Evolutionary conservation across 2,888 invertebrate genomes (phyloP).

Genomic region (Archips crataeganus): DNA sequence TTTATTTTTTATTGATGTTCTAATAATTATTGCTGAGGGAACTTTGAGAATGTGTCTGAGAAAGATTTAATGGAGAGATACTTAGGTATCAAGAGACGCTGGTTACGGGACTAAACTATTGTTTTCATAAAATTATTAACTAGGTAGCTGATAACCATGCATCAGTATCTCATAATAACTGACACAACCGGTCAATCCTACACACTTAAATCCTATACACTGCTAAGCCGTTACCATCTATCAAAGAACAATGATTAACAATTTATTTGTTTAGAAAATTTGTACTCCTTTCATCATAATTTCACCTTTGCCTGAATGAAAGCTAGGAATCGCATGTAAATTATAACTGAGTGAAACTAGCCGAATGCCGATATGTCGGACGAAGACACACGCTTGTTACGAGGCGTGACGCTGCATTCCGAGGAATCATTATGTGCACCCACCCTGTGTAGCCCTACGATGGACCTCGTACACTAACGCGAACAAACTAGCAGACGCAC

Average conservation of each 20-base stretch:
- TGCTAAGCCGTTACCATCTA: background rate
- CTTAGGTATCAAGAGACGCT: background rate
- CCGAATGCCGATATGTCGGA: slow-evolving; percentile 7
- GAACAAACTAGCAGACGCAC: background rate
- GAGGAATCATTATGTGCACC: slow-evolving; percentile 62
- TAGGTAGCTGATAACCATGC: background rate
- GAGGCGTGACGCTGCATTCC: slow-evolving; percentile 76
- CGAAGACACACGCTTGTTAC: slow-evolving; percentile 66
- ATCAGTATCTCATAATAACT: background rate
- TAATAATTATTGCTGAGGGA: slow-evolving; percentile 21
- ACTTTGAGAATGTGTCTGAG: background rate
- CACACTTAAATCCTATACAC: background rate
- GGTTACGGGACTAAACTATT: background rate
- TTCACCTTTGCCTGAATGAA: background rate
- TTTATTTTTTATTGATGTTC: slow-evolving; percentile 10
- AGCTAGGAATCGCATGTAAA: slow-evolving; percentile 1
- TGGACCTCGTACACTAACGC: background rate
- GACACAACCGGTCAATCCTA: background rate
- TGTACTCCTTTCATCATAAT: background rate
- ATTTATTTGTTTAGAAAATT: slow-evolving; percentile 1
- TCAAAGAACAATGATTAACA: background rate
- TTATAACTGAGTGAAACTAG: background rate
- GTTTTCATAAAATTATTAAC: background rate
- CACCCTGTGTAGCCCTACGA: slow-evolving; percentile 16
- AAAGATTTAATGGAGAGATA: background rate